Conservation (phyloP, 2,888 invertebrate genomes). For the Agrotis ipsilon region DNA sequence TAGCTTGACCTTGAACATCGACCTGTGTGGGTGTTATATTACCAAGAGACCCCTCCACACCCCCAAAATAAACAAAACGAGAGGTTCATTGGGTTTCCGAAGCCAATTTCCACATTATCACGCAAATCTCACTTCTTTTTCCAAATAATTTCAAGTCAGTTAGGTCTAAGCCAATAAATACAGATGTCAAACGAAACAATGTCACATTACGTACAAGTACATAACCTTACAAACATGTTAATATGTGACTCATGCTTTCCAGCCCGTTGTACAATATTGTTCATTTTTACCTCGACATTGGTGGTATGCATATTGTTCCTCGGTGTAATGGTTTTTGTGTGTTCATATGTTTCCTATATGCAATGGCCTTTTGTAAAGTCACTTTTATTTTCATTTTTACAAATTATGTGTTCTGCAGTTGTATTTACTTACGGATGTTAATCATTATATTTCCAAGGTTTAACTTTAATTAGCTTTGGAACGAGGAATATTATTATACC, state of each 20-base stretch:
- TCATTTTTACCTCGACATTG: conserved; percentile 56
- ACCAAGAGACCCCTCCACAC: too few species aligned
- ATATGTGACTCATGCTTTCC: conserved; percentile 61
- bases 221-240: conserved; percentile 47
- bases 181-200: conserved; percentile 45
- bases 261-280: conserved; percentile 40
- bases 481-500: not conserved
- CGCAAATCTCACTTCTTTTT: not conserved
- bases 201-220: conserved; percentile 37
- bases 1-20: not conserved
- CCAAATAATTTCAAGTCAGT: not conserved
- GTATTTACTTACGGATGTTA: not conserved
- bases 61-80: not conserved
- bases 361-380: conserved; percentile 48
- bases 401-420: conserved; percentile 22
- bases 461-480: not conserved
- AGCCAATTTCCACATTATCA: not conserved
- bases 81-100: not conserved
- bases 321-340: conserved; percentile 49
- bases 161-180: conserved; percentile 23
- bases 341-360: conserved; percentile 44
- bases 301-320: conserved; percentile 42
- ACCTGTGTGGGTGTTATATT: not conserved
- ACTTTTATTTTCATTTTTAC: conserved; percentile 34
- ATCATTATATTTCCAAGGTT: not conserved